A percentile compares a stretch with the other conserved stretches of the same genome.
Conservation (phyloP, 2,113 vertebrate species). For the Datnioides undecimradiatus region DNA sequence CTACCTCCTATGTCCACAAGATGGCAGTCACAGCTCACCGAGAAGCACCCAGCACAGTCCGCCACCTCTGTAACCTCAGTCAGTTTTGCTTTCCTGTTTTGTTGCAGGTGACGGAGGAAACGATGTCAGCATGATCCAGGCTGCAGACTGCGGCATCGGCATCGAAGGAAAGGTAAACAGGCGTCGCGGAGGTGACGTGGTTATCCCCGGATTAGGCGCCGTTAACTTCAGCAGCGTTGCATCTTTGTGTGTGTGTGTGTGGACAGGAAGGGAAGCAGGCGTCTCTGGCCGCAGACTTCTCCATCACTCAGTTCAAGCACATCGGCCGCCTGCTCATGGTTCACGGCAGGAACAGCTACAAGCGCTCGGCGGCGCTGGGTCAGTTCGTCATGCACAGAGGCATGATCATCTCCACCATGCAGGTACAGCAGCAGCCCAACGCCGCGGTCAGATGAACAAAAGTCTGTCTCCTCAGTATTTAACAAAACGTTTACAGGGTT, state of each 20-base stretch:
- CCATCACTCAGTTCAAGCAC: conserved; percentile 96
- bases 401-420: conserved; percentile 99
- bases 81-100: not conserved
- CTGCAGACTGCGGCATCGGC: conserved; percentile 97
- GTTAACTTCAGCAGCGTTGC: not conserved
- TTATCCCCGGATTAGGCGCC: not conserved
- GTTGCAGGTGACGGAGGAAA: conserved; percentile 95
- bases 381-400: conserved; percentile 99
- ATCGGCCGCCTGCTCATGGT: conserved; percentile 96
- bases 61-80: not conserved
- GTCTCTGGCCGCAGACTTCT: conserved; percentile 97
- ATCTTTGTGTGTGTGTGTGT: not conserved
- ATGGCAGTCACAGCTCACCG: conserved; percentile 46
- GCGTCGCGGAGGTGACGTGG: not conserved
- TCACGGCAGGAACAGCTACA: conserved; percentile 98
- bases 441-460: not conserved
- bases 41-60: not conserved
- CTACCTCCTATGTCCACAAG: conserved; percentile 62
- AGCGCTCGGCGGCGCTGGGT: conserved; percentile 94
- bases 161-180: conserved; percentile 96
- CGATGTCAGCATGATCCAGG: conserved; percentile 99
- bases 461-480: not conserved
- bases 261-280: conserved; percentile 95
- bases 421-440: conserved; percentile 82
- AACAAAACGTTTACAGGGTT: no score